Evolutionary conservation across 2,797 vertebrate genomes (phyloP), one percentile per base, ranked within the genome.

Genomic region (Bovichtus variegatus): DNA sequence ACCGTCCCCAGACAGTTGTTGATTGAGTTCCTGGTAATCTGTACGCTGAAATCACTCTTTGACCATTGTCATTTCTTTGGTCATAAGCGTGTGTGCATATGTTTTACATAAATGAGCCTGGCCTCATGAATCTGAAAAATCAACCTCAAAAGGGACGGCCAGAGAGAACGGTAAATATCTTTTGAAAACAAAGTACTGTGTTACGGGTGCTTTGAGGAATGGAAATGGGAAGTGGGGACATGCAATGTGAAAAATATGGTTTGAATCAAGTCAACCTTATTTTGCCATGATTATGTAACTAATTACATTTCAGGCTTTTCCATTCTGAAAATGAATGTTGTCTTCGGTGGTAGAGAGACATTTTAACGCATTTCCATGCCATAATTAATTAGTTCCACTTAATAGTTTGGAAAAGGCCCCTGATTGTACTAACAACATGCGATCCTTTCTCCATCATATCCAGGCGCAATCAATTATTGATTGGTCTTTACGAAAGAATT

Each of bases 281-380:
- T 92, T 90, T 90, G 81, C 83, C 80, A 78, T 90, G 88, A 89
- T 93, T 88, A 90, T 91, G 88, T 85, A 91, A 94, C 89, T 94
- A 94, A 94, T 92, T 92, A 84, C 91, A 92, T 94, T 95, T 94
- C 92, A 92, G 84, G 88, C 90, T 92, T 94, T 94, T 92, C 89
- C 81, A 88, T 88, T 93, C 80, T 84, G 72, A 81, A 91, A 88
- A 83, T 91, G 85, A 77, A 92, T 87, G 87, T 88, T 90, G 87
- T 88, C 79, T 89, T 90, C 87, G 64, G 71, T 57, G 77, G 85
- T 72, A 78, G 71, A 80, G 81, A 91, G 85, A 84, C 85, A 72
- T 92, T 91, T 89, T 88, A 92, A 89, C 51, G 84, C 89, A 93
- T 93, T 94, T 92, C 73, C 92, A 94, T 85, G 91, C 90, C 87